Base-by-base conservation (phyloP, 1,140 invertebrate species). In the Pygmarrhopalites habei region DNA sequence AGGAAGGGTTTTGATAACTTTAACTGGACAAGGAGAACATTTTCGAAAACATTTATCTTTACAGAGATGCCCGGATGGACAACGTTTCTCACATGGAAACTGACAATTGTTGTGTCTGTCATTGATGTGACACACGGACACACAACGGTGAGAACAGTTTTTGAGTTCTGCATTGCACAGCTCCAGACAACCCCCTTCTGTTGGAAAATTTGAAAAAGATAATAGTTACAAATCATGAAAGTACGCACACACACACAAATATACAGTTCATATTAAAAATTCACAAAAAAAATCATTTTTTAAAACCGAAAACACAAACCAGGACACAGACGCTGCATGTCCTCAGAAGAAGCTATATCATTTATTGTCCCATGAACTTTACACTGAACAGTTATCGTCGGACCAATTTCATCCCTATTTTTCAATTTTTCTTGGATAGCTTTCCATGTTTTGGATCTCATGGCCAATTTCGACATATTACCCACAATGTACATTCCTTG, bases 401-500 rank as follows among this genome's bases (percentile, higher is more conserved):
- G 28, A 59, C 74, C 65, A 64, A 74, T 59, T 66, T 67, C 44
- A 30, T 59, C 65, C 47, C 62, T 49, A 64, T 71, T 60, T 68
- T 67, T 44, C 30, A 73, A 41, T 21, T 70, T 73, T 29, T 35
- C 32, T 21, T 53, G 57, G 46, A 58, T 64, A 61, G 25, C 74
- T 71, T 29, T 65, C 64, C 44, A 77, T 75, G 41, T 74, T 59
- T 69, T 72, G 66, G 56, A 70, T 2, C 43, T 60, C 7, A 32
- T 30, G 0, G 39, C 68, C 10, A 81, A 67, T 26, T 64, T 26
- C 39, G 76, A 70, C 64, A 81, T 77, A 72, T 84, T 82, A 29
- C 81, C 82, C 47, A 81, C 74, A 21, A 78, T 74, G 72, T 75
- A 83, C 25, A 84, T 70, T 1, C 81, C 82, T 51, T 75, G 77